Evolutionary conservation across 2,888 invertebrate species (phyloP).

Genomic region (Melangyna quadrimaculata): DNA sequence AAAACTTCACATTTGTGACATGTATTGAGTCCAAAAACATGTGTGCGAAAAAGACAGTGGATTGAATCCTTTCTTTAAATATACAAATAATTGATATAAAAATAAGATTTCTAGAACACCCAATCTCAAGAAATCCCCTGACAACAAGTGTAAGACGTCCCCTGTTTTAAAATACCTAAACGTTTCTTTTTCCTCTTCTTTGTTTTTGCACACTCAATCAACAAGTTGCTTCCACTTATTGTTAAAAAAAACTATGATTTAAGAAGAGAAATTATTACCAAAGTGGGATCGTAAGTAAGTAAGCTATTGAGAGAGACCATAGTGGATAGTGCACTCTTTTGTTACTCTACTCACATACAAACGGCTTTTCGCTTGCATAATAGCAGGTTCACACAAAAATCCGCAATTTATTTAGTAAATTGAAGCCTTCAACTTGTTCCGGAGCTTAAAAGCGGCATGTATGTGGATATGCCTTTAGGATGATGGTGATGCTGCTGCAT

Average conservation of each 20-base stretch:
- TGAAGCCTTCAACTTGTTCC: constrained; percentile 69
- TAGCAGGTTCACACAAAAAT: constrained; percentile 67
- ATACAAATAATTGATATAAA: no score
- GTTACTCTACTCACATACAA: constrained; percentile 3
- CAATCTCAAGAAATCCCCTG: background rate
- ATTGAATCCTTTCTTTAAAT: no score
- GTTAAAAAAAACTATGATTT: constrained; percentile 59
- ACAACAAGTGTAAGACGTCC: background rate
- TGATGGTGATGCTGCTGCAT: constrained; percentile 23
- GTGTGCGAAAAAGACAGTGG: no score
- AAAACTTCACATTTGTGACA: no score
- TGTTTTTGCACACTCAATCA: background rate
- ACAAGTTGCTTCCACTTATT: constrained; percentile 34
- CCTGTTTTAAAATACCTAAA: background rate
- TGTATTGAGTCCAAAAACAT: no score
- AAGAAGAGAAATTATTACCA: constrained; percentile 58
- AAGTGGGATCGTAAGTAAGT: constrained; percentile 61
- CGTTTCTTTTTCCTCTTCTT: background rate
- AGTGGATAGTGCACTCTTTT: background rate
- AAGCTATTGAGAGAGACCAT: background rate
- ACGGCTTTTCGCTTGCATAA: constrained; percentile 56
- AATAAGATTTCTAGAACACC: no score
- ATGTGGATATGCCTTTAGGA: background rate
- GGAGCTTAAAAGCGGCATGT: constrained; percentile 50
- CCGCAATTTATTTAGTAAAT: constrained; percentile 68